Evolutionary conservation across 2,888 invertebrate species (phyloP), one percentile per base, ranked within the genome.

Genomic region (Uloborus plumipes): DNA sequence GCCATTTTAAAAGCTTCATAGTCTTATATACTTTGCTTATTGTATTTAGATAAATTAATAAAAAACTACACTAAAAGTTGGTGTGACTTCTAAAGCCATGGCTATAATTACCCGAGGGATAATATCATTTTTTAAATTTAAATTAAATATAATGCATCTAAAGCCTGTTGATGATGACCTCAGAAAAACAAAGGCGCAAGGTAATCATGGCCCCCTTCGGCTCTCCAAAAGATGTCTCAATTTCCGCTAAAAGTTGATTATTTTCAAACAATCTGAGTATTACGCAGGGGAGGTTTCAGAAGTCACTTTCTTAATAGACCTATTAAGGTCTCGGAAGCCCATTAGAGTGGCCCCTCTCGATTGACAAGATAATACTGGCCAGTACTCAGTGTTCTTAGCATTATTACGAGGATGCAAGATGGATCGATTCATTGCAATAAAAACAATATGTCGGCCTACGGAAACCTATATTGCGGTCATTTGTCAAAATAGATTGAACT

Each of bases 261-360:
- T 73, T 79, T 67, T 49, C 50, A 79, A 79, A 79, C 79, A 73
- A 73, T 72, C 79, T 67, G 49, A 61, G 47, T 77, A 77, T 59
- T 67, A 67, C 65, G 73, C 59, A 62, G 69, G 67, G 58, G 67
- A 67, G 66, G 49, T 50, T 22, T 69, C 20, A 39, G 47, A 69
- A 79, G 51, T 50, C 47, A 55, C 62, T 51, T 15, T 64, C 67
- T 79, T 79, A 73, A 79, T 79, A 72, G 79, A 79, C 67, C 79
- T 79, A 73, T 79, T 79, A 79, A 79, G 79, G 73, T 73, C 79
- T 79, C 53, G 67, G 66, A 76, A 76, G 76, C 73, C 73, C 67
- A 79, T 79, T 79, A 79, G 66, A 62, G 51, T 73, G 31, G 62
- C 53, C 67, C 47, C 65, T 59, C 66, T 67, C 73, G 79, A 79